Conservation (phyloP, 1,140 invertebrate genomes). For the Apis florea region DNA sequence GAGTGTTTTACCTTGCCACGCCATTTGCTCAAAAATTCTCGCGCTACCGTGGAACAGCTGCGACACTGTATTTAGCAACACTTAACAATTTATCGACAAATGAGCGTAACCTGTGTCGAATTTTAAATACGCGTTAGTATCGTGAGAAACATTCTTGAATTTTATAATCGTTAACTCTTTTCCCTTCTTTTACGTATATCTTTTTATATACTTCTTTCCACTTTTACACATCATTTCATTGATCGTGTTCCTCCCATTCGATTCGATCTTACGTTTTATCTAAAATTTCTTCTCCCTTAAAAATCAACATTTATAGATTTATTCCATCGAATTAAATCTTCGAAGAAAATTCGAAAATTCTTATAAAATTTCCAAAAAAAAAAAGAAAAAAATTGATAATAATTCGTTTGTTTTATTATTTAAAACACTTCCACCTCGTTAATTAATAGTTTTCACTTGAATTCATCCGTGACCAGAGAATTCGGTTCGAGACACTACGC, state of each 20-base stretch:
- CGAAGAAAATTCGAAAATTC: too few relatives aligned
- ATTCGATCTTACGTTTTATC: too few relatives aligned
- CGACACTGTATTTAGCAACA: not conserved
- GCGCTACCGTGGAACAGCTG: not conserved
- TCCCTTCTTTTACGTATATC: too few relatives aligned
- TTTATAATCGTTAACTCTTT: too few relatives aligned
- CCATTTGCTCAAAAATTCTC: not conserved
- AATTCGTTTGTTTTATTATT: not conserved
- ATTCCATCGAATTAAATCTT: too few relatives aligned
- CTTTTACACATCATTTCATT: too few relatives aligned
- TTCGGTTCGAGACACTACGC: not conserved
- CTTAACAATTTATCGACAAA: not conserved
- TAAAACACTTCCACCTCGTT: not conserved
- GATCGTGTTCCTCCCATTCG: too few relatives aligned
- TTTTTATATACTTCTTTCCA: too few relatives aligned
- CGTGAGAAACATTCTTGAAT: too few relatives aligned
- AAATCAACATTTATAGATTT: too few relatives aligned
- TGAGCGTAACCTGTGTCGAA: not conserved
- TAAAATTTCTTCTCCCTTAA: too few relatives aligned
- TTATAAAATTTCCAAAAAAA: too few relatives aligned
- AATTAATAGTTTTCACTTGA: constrained; percentile 8
- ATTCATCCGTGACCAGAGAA: not conserved
- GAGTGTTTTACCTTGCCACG: not conserved
- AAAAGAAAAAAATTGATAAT: not conserved
- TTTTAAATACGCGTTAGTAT: not conserved